Conservation (phyloP, 2,888 invertebrate species). For the Incurvaria masculella region DNA sequence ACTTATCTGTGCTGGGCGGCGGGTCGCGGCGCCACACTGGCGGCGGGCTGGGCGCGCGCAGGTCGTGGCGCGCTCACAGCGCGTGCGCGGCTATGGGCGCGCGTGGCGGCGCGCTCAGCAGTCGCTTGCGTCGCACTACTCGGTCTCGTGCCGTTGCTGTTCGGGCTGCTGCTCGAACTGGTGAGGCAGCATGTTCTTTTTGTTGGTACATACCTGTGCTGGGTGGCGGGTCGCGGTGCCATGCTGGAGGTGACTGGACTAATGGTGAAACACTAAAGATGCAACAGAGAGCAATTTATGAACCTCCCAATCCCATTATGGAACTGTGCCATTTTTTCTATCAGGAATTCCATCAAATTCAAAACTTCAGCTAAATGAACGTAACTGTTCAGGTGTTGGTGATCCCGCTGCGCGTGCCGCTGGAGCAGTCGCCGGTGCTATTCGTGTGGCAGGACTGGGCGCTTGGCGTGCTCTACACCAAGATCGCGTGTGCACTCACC, state of each 20-base stretch:
- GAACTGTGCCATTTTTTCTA: too few relatives aligned
- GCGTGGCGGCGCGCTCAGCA: constrained; percentile 71
- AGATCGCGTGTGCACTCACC: constrained; percentile 93
- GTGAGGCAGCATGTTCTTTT: constrained; percentile 42
- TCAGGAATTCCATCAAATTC: too few relatives aligned
- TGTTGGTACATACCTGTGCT: constrained; percentile 89
- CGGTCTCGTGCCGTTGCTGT: constrained; percentile 87
- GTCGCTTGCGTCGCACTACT: constrained; percentile 76
- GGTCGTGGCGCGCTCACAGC: constrained; percentile 76
- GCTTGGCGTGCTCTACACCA: constrained; percentile 93
- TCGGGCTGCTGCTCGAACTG: constrained; percentile 88
- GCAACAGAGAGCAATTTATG: too few relatives aligned
- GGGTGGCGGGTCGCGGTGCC: constrained; percentile 85
- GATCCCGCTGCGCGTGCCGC: constrained; percentile 88
- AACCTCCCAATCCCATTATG: too few relatives aligned
- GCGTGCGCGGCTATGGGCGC: constrained; percentile 69
- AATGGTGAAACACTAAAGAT: too few relatives aligned
- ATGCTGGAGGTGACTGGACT: constrained; percentile 75
- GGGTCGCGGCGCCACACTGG: constrained; percentile 77
- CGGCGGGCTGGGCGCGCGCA: constrained; percentile 85
- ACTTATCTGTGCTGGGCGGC: constrained; percentile 93
- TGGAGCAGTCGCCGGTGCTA: constrained; percentile 86
- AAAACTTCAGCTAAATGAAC: too few relatives aligned
- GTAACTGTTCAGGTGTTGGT: constrained; percentile 75
- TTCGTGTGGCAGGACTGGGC: constrained; percentile 98